A percentile compares a stretch with the other conserved stretches of the same genome.
phyloP scores from a whole-genome alignment of 2,888 invertebrate species.

The Lepidochrysops patricia region DNA sequence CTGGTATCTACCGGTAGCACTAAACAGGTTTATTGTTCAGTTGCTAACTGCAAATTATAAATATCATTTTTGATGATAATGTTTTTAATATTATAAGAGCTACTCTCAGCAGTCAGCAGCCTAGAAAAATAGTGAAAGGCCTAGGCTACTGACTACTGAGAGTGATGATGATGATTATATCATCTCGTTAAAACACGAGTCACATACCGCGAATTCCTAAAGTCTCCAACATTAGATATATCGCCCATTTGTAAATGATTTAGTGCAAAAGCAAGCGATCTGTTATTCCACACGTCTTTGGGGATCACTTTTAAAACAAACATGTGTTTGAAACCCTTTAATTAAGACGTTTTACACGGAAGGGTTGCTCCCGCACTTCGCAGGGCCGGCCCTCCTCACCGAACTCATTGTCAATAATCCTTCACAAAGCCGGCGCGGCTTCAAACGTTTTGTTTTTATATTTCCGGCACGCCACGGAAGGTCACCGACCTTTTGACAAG shows the following conservation, averaged over 20 bases:
- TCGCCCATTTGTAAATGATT: constrained; percentile 30
- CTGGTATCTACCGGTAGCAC: no score
- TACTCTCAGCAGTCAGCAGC: no score
- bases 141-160: no score
- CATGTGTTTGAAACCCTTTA: constrained; percentile 65
- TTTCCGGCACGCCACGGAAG: constrained; percentile 51
- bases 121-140: no score
- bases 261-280: constrained; percentile 46
- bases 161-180: no score
- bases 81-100: no score
- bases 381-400: constrained; percentile 40
- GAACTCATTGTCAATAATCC: constrained; percentile 56
- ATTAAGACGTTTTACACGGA: constrained; percentile 64
- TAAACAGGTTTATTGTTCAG: no score
- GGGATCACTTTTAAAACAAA: constrained; percentile 57
- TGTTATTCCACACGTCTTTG: constrained; percentile 42
- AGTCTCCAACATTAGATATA: neutral
- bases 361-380: constrained; percentile 56
- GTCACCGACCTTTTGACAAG: constrained; percentile 47
- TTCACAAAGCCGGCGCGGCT: constrained; percentile 48
- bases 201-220: neutral
- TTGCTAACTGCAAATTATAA: no score
- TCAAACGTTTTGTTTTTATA: constrained; percentile 52
- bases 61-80: no score
- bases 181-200: neutral